A percentile compares a stretch with the other conserved stretches of the same genome.
Conservation (phyloP, 2,113 vertebrate species). For the Leucopsar rothschildi region DNA sequence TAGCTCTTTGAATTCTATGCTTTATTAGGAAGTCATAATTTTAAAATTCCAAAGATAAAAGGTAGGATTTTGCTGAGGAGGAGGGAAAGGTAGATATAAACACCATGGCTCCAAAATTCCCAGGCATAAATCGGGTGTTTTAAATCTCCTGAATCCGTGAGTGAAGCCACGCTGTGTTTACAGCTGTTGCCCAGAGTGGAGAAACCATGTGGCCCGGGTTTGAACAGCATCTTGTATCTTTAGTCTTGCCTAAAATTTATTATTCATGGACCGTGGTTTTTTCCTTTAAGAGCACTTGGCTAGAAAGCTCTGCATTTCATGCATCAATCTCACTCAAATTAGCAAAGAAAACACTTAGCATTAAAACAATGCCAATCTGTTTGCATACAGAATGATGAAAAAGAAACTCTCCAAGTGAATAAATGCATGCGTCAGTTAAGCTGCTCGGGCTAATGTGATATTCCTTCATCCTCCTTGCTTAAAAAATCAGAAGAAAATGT, state of each 20-base stretch:
- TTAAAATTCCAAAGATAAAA: constrained; percentile 21
- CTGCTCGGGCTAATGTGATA: background rate
- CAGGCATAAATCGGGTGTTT: constrained; percentile 27
- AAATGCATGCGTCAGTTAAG: background rate
- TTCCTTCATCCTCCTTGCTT: background rate
- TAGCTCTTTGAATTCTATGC: background rate
- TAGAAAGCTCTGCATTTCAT: constrained; percentile 45
- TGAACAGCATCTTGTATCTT: constrained; percentile 36
- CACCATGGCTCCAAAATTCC: background rate
- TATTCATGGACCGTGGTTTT: constrained; percentile 25
- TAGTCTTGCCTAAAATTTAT: constrained; percentile 60
- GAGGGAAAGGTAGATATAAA: background rate
- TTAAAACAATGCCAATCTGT: constrained; percentile 37
- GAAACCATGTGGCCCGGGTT: background rate
- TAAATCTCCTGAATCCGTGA: constrained; percentile 34
- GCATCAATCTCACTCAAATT: constrained; percentile 44
- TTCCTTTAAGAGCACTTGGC: constrained; percentile 32
- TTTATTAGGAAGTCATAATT: constrained; percentile 25
- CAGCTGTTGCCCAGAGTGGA: constrained; percentile 28
- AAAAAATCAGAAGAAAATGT: background rate
- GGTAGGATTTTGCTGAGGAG: background rate
- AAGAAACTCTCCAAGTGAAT: background rate
- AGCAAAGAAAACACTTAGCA: constrained; percentile 67
- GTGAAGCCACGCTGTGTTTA: background rate
- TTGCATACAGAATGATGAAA: constrained; percentile 36